phyloP scores from a whole-genome alignment of 2,888 invertebrate species.

The Brachypalpus laphriformis region DNA sequence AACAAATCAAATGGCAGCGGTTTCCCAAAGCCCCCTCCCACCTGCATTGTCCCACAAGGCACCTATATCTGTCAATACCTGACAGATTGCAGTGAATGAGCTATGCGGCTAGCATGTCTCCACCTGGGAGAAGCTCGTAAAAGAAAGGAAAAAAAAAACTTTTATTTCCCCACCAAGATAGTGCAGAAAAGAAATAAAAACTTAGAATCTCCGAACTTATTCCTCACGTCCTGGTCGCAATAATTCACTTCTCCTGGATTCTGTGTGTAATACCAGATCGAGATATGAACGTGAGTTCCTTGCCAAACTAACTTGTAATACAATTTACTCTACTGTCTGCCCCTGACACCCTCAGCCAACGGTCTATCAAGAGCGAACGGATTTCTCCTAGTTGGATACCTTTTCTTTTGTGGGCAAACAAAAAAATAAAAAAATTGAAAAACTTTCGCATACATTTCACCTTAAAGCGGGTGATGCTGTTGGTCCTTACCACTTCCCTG shows the following conservation, averaged over 20 bases:
- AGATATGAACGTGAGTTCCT: constrained; percentile 71
- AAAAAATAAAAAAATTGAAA: background rate
- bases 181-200: background rate
- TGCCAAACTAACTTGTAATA: constrained; percentile 71
- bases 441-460: constrained; percentile 34
- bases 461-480: background rate
- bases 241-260: constrained; percentile 69
- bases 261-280: constrained; percentile 63
- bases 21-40: background rate
- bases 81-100: constrained; percentile 59
- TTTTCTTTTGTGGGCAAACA: background rate
- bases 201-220: constrained; percentile 47
- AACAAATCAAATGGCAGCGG: constrained; percentile 49
- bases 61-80: constrained; percentile 61
- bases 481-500: background rate
- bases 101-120: constrained; percentile 35
- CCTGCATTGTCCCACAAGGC: background rate
- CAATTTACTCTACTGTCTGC: constrained; percentile 53
- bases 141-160: constrained; percentile 31
- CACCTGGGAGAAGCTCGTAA: constrained; percentile 52
- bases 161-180: constrained; percentile 19
- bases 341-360: background rate
- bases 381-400: constrained; percentile 1
- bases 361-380: constrained; percentile 19
- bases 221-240: constrained; percentile 69